Conservation (phyloP, 1,140 invertebrate species). For the Apolygus lucorum region DNA sequence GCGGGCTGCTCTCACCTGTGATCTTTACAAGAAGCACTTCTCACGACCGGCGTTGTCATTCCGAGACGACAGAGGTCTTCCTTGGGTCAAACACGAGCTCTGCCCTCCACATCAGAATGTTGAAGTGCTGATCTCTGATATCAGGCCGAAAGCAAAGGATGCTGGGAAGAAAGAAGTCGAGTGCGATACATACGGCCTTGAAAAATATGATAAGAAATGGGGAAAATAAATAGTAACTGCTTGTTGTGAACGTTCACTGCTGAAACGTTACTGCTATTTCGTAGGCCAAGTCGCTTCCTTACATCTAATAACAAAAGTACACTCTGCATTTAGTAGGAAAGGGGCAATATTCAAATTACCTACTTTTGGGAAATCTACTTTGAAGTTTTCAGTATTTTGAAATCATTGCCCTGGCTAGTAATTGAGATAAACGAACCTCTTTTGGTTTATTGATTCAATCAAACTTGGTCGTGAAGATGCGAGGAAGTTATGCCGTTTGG, state of each 20-base stretch:
- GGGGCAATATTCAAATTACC: too few species aligned
- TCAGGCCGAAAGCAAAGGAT: neutral
- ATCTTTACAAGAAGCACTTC: neutral
- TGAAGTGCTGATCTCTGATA: neutral
- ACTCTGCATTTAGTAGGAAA: too few species aligned
- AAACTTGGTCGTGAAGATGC: too few species aligned
- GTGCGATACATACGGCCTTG: constrained; percentile 18
- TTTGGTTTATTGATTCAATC: too few species aligned
- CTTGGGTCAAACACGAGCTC: constrained; percentile 19
- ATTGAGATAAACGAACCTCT: too few species aligned
- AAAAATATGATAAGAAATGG: constrained; percentile 15
- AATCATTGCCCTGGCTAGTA: too few species aligned
- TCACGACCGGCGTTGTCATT: neutral
- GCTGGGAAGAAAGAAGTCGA: constrained; percentile 29
- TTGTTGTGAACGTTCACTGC: neutral
- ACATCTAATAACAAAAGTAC: too few species aligned
- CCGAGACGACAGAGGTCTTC: neutral
- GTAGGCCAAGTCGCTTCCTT: too few species aligned
- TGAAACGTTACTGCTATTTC: too few species aligned
- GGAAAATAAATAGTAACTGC: neutral
- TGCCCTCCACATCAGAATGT: constrained; percentile 14
- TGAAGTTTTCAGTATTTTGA: too few species aligned
- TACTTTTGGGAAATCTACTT: too few species aligned
- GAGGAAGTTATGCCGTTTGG: too few species aligned
- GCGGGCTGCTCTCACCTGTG: neutral